Base-by-base conservation (phyloP, 1,140 invertebrate species). In the Microplitis mediator region DNA sequence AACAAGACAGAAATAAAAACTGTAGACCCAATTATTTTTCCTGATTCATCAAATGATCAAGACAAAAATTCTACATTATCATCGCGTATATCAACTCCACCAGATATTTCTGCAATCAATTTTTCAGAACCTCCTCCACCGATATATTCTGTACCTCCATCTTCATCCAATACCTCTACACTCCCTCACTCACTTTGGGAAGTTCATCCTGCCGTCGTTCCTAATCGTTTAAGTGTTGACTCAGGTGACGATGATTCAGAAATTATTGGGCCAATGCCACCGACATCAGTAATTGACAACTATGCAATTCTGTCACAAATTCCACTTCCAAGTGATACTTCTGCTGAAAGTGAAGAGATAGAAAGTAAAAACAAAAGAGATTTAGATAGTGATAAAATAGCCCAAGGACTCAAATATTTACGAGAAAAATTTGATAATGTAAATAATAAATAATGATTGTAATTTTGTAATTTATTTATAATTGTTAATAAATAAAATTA, bases 381-480 rank as follows among this genome's bases (percentile, higher is more conserved):
- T 69, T 50, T 72, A 16, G 52, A 82, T 6, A 89, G 88, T 74
- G 89, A 90, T 58, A 91, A 91, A 1, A 92, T 91, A 75, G 88
- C 88, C 65, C 90, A 90, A 69, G 92, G 92, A 4, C 80, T 92
- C 4, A 89, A 88, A 75, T 92, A 88, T 78, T 83, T 93, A 60
- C 86, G 92, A 73, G 73, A 90, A 66, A 87, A 88, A 74, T 85
- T 84, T 36, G 89, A 90, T 74, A 85, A 88, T 71, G 88, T 87
- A 60, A 76, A 81, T 34, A 72, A 77, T 32, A 74, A 50, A 32
- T 75, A 61, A 54, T 54, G 23, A 23, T 11, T 0, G 39, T 45
- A 9, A 9, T 45, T 9, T 45, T 45, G 6, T 6, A 9, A 45
- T 45, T 6, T 45, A 45, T 45, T 45, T 45, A 45, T 45, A 3